phyloP scores from a whole-genome alignment of 2,797 vertebrate genomes.

The Labeo calbasu region DNA sequence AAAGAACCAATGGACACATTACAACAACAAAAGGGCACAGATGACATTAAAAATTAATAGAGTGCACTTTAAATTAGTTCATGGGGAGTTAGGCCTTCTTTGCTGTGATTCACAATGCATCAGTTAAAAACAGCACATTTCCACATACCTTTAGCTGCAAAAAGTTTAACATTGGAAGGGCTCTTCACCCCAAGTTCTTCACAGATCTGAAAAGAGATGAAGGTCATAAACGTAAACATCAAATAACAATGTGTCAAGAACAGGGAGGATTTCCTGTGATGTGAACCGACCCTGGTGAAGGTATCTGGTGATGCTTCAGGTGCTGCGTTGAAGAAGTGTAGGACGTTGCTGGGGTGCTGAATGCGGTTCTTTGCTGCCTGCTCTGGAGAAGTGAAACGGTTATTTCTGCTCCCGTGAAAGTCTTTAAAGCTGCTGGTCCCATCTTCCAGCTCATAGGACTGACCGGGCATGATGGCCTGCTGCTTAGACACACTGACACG shows the following conservation, averaged over 20 bases:
- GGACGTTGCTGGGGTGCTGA: constrained; percentile 92
- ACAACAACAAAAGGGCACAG: neutral
- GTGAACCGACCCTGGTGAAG: constrained; percentile 82
- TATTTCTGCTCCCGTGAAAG: constrained; percentile 92
- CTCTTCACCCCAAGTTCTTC: constrained; percentile 88
- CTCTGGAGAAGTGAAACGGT: constrained; percentile 91
- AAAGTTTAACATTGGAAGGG: constrained; percentile 88
- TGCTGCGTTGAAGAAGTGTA: constrained; percentile 93
- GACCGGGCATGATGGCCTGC: constrained; percentile 92
- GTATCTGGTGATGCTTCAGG: constrained; percentile 87
- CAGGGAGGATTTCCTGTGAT: too few relatives aligned
- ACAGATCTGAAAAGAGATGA: constrained; percentile 76
- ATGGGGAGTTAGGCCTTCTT: neutral
- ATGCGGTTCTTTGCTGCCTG: constrained; percentile 94
- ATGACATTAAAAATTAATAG: neutral
- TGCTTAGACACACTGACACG: constrained; percentile 88
- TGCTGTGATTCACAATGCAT: neutral
- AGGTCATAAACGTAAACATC: neutral
- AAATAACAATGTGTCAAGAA: neutral
- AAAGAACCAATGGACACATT: neutral
- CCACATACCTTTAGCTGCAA: constrained; percentile 90
- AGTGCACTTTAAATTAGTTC: neutral
- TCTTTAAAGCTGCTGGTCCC: constrained; percentile 93
- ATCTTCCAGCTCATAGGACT: constrained; percentile 91
- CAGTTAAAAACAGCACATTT: neutral